Conservation (phyloP, 2,113 vertebrate genomes). For the Engystomops pustulosus region DNA sequence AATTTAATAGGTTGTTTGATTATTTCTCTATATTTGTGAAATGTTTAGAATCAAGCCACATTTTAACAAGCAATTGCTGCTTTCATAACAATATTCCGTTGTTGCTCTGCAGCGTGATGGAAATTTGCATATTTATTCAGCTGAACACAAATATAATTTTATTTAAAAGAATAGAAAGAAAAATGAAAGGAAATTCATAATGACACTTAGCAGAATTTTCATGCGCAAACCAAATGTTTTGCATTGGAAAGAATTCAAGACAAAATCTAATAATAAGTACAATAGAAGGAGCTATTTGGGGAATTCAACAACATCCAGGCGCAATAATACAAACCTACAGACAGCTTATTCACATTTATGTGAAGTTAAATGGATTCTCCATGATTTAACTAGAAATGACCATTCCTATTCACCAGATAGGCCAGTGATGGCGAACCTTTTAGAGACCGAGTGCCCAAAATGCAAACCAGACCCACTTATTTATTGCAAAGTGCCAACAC, state of each 20-base stretch:
- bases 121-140: constrained; percentile 36
- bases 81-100: constrained; percentile 22
- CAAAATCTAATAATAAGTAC: not conserved
- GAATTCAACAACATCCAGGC: not conserved
- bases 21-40: constrained; percentile 11
- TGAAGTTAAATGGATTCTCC: too few species aligned
- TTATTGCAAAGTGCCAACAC: too few species aligned
- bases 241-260: not conserved
- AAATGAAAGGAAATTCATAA: constrained; percentile 10
- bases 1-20: constrained; percentile 1
- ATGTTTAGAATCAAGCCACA: constrained; percentile 17
- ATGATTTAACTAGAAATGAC: too few species aligned
- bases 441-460: too few species aligned
- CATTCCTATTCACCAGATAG: too few species aligned
- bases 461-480: too few species aligned
- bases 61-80: not conserved
- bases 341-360: too few species aligned
- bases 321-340: not conserved
- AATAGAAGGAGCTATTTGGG: not conserved
- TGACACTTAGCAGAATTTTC: constrained; percentile 23
- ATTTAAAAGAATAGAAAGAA: constrained; percentile 21
- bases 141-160: constrained; percentile 20
- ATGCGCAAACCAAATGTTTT: constrained; percentile 14
- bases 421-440: too few species aligned
- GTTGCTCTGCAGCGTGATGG: not conserved